Conservation (phyloP, 1,140 invertebrate species). For the Asbolus verrucosus region DNA sequence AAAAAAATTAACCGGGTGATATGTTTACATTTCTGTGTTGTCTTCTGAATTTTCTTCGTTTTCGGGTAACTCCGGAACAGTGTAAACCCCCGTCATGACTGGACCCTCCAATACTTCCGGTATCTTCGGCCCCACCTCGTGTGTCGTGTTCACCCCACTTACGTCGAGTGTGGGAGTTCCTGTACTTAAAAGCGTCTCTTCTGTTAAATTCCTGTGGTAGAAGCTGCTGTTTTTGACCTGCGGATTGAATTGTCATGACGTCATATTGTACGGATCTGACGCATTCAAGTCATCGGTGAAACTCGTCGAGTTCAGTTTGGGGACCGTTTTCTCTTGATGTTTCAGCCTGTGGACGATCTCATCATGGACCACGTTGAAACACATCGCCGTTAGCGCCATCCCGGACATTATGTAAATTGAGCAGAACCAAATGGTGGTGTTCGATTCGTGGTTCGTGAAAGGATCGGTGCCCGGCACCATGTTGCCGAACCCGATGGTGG, state of each 20-base stretch:
- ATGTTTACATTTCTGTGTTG: slow-evolving; percentile 70
- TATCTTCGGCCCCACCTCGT: slow-evolving; percentile 63
- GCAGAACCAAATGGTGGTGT: slow-evolving; percentile 86
- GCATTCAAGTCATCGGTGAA: slow-evolving; percentile 70
- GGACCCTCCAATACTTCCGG: slow-evolving; percentile 64
- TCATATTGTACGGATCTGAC: slow-evolving; percentile 70
- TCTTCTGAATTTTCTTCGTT: slow-evolving; percentile 71
- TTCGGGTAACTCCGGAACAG: slow-evolving; percentile 75
- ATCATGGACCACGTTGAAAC: slow-evolving; percentile 96
- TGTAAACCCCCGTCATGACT: slow-evolving; percentile 70
- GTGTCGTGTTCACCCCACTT: slow-evolving; percentile 60
- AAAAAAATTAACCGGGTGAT: neutral
- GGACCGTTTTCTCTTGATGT: slow-evolving; percentile 66
- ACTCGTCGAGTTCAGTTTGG: slow-evolving; percentile 66
- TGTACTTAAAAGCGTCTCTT: slow-evolving; percentile 72
- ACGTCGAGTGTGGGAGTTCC: slow-evolving; percentile 71
- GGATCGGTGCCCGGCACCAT: slow-evolving; percentile 84
- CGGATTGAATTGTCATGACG: slow-evolving; percentile 76
- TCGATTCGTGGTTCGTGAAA: slow-evolving; percentile 70
- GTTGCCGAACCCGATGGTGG: slow-evolving; percentile 93
- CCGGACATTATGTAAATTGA: slow-evolving; percentile 71
- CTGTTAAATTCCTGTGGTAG: slow-evolving; percentile 74
- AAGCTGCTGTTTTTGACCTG: slow-evolving; percentile 64
- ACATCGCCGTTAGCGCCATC: slow-evolving; percentile 85
- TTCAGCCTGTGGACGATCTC: slow-evolving; percentile 86